Evolutionary conservation across 2,888 invertebrate genomes (phyloP).

Genomic region (Luperina testacea): DNA sequence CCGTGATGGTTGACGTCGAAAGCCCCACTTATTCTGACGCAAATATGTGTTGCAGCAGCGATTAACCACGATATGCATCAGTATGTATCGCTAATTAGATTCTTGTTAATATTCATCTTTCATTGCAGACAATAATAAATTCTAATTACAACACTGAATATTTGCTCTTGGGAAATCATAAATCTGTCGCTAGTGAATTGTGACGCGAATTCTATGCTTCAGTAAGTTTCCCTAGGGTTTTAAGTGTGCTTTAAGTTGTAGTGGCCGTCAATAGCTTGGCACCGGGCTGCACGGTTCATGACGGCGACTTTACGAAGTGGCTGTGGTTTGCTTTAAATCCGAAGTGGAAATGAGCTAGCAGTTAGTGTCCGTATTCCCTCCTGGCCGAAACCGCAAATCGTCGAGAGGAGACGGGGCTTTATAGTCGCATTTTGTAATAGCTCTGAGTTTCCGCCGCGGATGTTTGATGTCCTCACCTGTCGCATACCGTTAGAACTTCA

Average conservation of each 20-base stretch:
- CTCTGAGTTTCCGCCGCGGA: slow-evolving; percentile 75
- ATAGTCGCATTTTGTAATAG: slow-evolving; percentile 77
- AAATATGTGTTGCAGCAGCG: slow-evolving; percentile 76
- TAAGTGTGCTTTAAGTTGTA: slow-evolving; percentile 14
- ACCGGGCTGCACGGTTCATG: slow-evolving; percentile 59
- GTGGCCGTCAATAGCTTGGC: slow-evolving; percentile 31
- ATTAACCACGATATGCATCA: slow-evolving; percentile 73
- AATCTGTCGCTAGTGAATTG: slow-evolving; percentile 10
- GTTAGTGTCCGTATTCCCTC: slow-evolving; percentile 79
- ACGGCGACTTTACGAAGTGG: slow-evolving; percentile 73
- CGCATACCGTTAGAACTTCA: slow-evolving; percentile 78
- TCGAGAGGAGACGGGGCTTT: slow-evolving; percentile 75
- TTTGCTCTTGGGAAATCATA: slow-evolving; percentile 49
- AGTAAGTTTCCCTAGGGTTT: slow-evolving; percentile 3
- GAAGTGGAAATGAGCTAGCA: slow-evolving; percentile 84
- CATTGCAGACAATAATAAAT: slow-evolving; percentile 64
- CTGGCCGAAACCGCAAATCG: slow-evolving; percentile 83
- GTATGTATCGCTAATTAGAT: slow-evolving; percentile 71
- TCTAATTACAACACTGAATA: slow-evolving; percentile 63
- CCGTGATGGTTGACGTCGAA: slow-evolving; percentile 82
- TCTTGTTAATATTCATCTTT: slow-evolving; percentile 70
- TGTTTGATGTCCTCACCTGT: slow-evolving; percentile 81
- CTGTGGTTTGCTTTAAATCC: slow-evolving; percentile 83
- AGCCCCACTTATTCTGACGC: slow-evolving; percentile 81
- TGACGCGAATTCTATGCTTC: slow-evolving; percentile 1